phyloP scores from a whole-genome alignment of 2,797 vertebrate genomes.

The Chromis chromis region DNA sequence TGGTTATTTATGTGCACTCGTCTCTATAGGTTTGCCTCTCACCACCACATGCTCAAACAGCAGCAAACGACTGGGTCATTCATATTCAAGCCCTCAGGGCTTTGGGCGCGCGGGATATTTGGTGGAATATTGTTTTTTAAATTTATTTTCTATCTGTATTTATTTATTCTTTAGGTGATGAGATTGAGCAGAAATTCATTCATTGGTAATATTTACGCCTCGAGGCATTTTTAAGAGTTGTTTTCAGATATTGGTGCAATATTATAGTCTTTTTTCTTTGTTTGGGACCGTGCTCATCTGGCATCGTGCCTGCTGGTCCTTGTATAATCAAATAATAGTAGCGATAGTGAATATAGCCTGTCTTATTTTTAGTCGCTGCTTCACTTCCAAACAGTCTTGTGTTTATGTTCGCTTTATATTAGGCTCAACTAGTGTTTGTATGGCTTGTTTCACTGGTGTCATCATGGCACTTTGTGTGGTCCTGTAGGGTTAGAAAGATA shows the following conservation, averaged over 20 bases:
- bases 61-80: slow-evolving; percentile 22
- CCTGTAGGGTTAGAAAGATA: slow-evolving; percentile 11
- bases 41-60: slow-evolving; percentile 50
- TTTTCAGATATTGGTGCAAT: slow-evolving; percentile 59
- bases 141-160: slow-evolving; percentile 53
- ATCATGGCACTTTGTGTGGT: slow-evolving; percentile 5
- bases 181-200: slow-evolving; percentile 56
- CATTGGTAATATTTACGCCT: slow-evolving; percentile 28
- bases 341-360: slow-evolving; percentile 33
- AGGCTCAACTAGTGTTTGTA: slow-evolving; percentile 17
- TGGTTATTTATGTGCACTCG: slow-evolving; percentile 64
- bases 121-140: slow-evolving; percentile 57
- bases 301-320: slow-evolving; percentile 39
- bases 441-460: slow-evolving; percentile 8
- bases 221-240: slow-evolving; percentile 29
- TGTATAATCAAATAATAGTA: slow-evolving; percentile 60
- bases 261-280: slow-evolving; percentile 61
- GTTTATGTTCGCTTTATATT: slow-evolving; percentile 29
- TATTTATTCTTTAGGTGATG: slow-evolving; percentile 51
- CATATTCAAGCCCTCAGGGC: slow-evolving; percentile 58
- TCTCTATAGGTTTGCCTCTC: slow-evolving; percentile 40
- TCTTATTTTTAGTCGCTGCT: slow-evolving; percentile 27
- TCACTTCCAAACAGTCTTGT: slow-evolving; percentile 24
- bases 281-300: slow-evolving; percentile 44
- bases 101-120: slow-evolving; percentile 47